Evolutionary conservation across 1,140 invertebrate genomes (phyloP), one percentile per base, ranked within the genome.

Genomic region (Caenorhabditis remanei): DNA sequence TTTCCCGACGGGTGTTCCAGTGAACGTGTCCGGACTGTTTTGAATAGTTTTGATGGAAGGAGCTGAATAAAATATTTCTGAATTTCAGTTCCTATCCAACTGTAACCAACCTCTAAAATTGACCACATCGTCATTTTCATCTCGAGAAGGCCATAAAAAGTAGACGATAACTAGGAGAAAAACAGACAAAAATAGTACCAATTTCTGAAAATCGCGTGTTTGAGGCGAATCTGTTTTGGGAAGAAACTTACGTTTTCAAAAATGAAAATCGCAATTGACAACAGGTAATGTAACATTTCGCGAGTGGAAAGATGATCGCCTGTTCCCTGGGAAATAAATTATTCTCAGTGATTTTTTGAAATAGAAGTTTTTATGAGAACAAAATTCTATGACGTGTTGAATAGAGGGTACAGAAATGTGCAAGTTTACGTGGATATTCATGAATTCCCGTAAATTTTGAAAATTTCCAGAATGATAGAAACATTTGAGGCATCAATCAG

Each of bases 241-340:
- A 8, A 14, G 46, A 11, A 24, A 32, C 71, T 50, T 24, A 79
- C 71, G 46, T 79, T 79, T 50, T 79, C 71, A 50, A 79, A 14
- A 13, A 79, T 32, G 19, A 79, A 79, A 21, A 79, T n/a, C 24
- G 19, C 16, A 8, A 79, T 50, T 24, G 71, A 79, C 71, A 79
- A 79, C 71, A 79, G 71, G 14, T 79, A 79, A 79, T 79, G 46
- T 79, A 79, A 53, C 71, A 79, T 79, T 79, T 79, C 32, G 32
- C 32, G 32, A 32, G 32, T 32, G 32, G 32, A 32, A 32, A 32
- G 32, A 32, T 32, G 32, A 32, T 32, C 32, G 32, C 32, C 32
- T 32, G 32, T 32, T 32, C 32, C 32, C 32, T 32, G 32, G 32
- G 50, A 53, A 53, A 53, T 53, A 53, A 53, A 13, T 53, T 53